Percentiles rank a stretch among this genome's conserved stretches.
Conservation (phyloP, 1,140 invertebrate genomes). For the Orchestia grillus region DNA sequence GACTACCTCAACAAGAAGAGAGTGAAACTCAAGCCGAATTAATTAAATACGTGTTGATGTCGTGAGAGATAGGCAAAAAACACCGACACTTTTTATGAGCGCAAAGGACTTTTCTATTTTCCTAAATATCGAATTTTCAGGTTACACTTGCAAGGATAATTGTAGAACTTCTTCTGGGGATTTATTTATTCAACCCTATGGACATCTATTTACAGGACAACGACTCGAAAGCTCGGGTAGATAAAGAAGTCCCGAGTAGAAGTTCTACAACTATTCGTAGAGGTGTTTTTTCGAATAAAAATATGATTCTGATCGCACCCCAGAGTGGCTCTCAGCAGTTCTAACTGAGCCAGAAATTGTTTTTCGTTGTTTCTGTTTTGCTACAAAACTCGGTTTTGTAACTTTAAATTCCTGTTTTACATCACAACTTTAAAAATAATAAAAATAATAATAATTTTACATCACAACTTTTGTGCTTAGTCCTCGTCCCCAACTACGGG, state of each 20-base stretch:
- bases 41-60: not conserved
- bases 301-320: not conserved
- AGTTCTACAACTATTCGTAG: too few relatives aligned
- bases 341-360: not conserved
- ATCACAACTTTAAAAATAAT: too few relatives aligned
- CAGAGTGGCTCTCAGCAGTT: not conserved
- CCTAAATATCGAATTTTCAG: too few relatives aligned
- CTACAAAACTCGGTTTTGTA: not conserved
- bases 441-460: not conserved
- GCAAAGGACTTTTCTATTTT: too few relatives aligned
- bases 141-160: too few relatives aligned
- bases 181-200: too few relatives aligned
- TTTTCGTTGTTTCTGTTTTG: not conserved
- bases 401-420: not conserved
- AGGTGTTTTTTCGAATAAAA: not conserved
- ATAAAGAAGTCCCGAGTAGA: too few relatives aligned
- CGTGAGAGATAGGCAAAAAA: not conserved
- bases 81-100: not conserved
- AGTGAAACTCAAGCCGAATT: not conserved
- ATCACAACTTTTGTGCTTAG: not conserved
- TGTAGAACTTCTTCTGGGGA: too few relatives aligned
- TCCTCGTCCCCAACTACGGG: too few relatives aligned
- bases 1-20: not conserved
- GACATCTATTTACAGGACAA: too few relatives aligned
- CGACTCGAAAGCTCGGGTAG: too few relatives aligned